These are phyloP conservation scores for Drosophila saltans DNA, from an alignment of 1,140 invertebrate genomes.

Conservation along the genomic window DNA sequence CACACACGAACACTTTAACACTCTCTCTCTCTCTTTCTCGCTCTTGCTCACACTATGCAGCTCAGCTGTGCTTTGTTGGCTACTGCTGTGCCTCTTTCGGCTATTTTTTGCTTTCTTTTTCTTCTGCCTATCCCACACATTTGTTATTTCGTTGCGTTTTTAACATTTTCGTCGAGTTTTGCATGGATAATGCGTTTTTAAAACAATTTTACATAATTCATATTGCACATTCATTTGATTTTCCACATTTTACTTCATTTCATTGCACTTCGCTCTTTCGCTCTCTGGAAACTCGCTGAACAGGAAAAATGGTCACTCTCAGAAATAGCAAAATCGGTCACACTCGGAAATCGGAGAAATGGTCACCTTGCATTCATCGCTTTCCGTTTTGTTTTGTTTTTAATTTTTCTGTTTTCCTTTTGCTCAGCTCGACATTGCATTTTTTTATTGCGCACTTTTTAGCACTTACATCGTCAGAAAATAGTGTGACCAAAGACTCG, in stretches of 20 bases:
- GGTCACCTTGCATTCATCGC: too few relatives aligned
- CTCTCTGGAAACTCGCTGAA: neutral
- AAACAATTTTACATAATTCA: constrained; percentile 47
- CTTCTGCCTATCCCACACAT: constrained; percentile 61
- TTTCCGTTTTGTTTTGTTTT: neutral
- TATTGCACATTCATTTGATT: constrained; percentile 35
- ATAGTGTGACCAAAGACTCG: neutral
- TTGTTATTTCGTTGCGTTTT: constrained; percentile 60
- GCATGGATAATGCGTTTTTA: constrained; percentile 1
- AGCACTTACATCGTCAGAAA: neutral
- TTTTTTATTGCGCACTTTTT: neutral
- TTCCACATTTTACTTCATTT: constrained; percentile 31
- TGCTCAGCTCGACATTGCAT: neutral
- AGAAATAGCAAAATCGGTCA: too few relatives aligned
- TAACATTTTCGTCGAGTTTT: constrained; percentile 32
- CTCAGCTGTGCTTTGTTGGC: constrained; percentile 69
- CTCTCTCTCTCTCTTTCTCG: constrained; percentile 18
- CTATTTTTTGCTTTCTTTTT: constrained; percentile 27
- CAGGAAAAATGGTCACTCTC: neutral
- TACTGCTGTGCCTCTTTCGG: constrained; percentile 27
- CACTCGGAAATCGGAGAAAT: too few relatives aligned
- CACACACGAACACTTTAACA: constrained; percentile 8
- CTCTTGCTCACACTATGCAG: constrained; percentile 21
- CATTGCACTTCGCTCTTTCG: constrained; percentile 21
- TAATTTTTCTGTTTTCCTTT: neutral